A percentile compares a stretch with the other conserved stretches of the same genome.
phyloP scores from a whole-genome alignment of 37 sponge, comb jelly and placozoan genomes.

The Petrosia ficiformis region DNA sequence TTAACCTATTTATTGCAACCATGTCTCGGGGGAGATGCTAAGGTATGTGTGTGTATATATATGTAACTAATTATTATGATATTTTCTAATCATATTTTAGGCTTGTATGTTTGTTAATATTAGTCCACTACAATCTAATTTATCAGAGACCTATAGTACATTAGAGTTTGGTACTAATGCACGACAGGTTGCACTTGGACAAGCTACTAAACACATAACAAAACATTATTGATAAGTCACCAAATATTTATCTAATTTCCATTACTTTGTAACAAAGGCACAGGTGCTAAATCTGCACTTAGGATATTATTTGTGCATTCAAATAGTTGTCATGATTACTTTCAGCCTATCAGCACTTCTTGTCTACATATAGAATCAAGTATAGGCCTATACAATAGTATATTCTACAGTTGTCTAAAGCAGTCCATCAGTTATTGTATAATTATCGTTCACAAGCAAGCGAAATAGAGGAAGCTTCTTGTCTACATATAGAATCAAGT shows the following conservation, averaged over 20 bases:
- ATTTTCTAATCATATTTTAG: constrained; percentile 31
- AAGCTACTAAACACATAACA: constrained; percentile 66
- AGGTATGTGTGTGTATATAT: constrained; percentile 33
- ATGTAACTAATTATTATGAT: background rate
- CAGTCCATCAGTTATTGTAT: constrained; percentile 16
- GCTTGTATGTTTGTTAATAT: constrained; percentile 82
- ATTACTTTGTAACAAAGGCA: too few species aligned
- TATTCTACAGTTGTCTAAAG: constrained; percentile 24
- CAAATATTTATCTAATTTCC: too few species aligned
- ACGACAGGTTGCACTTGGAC: constrained; percentile 76
- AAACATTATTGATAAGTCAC: constrained; percentile 8
- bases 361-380: too few species aligned
- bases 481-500: too few species aligned
- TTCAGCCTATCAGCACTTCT: too few species aligned
- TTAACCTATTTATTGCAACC: constrained; percentile 75
- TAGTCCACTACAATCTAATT: constrained; percentile 64
- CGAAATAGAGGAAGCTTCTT: constrained; percentile 58
- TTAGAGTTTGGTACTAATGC: constrained; percentile 72
- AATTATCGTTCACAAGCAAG: constrained; percentile 14
- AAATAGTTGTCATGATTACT: too few species aligned
- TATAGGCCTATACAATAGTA: too few species aligned
- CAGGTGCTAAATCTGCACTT: too few species aligned
- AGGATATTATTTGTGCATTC: too few species aligned
- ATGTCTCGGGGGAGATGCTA: constrained; percentile 81
- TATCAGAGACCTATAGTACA: constrained; percentile 72